Percentiles rank a stretch among this genome's conserved stretches.
phyloP scores from a whole-genome alignment of 1,140 invertebrate genomes.

The Teleogryllus occipitalis region DNA sequence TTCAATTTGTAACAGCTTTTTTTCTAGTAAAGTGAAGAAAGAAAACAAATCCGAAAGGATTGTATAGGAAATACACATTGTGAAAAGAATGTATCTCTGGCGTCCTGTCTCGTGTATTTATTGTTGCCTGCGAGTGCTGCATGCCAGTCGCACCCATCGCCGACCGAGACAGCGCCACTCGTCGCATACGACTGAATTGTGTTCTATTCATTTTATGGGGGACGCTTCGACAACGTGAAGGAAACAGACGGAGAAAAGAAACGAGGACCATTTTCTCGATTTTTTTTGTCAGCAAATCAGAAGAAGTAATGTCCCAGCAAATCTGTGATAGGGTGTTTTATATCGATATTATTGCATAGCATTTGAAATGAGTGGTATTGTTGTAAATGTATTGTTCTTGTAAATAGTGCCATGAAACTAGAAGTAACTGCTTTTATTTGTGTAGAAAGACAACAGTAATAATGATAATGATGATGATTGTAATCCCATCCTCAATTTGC shows the following conservation, averaged over 20 bases:
- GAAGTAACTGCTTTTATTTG: slow-evolving; percentile 1
- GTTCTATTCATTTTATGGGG: slow-evolving; percentile 1
- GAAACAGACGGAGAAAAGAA: neutral
- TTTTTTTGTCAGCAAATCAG: neutral
- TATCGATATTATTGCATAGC: slow-evolving; percentile 1
- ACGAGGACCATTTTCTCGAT: neutral
- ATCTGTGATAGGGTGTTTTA: slow-evolving; percentile 1
- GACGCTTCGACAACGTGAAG: neutral
- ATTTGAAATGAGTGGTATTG: neutral
- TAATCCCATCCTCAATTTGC: neutral
- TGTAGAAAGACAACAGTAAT: neutral
- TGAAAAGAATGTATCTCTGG: neutral
- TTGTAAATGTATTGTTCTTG: slow-evolving; percentile 5
- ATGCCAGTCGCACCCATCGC: neutral
- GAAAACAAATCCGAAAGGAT: too few species aligned
- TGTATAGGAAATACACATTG: neutral
- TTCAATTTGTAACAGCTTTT: too few species aligned
- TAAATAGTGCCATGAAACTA: neutral
- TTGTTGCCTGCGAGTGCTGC: neutral
- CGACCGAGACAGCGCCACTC: neutral
- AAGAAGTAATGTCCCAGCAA: neutral
- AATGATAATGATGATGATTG: neutral
- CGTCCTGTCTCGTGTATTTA: neutral
- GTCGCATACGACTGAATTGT: neutral
- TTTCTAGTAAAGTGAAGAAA: too few species aligned